phyloP scores from a whole-genome alignment of 2,888 invertebrate species.

The Ariolimax columbianus region DNA sequence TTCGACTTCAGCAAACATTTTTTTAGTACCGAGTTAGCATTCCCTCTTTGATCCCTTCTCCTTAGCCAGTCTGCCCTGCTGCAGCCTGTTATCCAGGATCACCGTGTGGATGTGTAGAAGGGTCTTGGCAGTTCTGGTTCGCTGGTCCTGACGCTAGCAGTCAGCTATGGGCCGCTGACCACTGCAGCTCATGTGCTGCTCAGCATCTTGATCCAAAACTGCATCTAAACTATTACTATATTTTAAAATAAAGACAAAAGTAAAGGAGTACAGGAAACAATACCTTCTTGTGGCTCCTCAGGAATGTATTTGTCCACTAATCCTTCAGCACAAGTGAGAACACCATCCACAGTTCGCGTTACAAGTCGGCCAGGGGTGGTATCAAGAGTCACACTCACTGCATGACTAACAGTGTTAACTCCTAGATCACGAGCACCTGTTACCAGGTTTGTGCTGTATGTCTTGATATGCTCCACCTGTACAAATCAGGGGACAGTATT shows the following conservation, averaged over 20 bases:
- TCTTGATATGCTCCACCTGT: constrained; percentile 51
- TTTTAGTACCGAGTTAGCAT: too few species aligned
- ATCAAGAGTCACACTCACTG: constrained; percentile 59
- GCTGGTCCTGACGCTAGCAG: too few species aligned
- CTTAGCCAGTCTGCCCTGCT: too few species aligned
- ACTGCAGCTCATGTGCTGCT: too few species aligned
- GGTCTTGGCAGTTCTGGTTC: too few species aligned
- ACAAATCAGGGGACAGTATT: too few species aligned
- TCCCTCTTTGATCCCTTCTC: too few species aligned
- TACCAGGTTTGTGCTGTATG: constrained; percentile 56
- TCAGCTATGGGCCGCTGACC: too few species aligned
- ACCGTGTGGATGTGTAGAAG: too few species aligned
- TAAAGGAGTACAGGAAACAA: neutral
- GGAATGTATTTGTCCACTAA: constrained; percentile 88
- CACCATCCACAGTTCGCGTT: constrained; percentile 83
- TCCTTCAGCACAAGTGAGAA: constrained; percentile 85
- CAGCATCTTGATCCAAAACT: too few species aligned
- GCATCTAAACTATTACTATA: neutral
- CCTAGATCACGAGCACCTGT: constrained; percentile 63
- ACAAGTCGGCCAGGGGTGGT: constrained; percentile 67
- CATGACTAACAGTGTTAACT: constrained; percentile 82
- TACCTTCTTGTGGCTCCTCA: constrained; percentile 48
- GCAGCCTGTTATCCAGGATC: too few species aligned
- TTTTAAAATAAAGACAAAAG: neutral
- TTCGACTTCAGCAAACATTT: too few species aligned